These are phyloP conservation scores for Xenopus petersii DNA, from an alignment of 2,797 vertebrate species.

Conservation along the genomic window DNA sequence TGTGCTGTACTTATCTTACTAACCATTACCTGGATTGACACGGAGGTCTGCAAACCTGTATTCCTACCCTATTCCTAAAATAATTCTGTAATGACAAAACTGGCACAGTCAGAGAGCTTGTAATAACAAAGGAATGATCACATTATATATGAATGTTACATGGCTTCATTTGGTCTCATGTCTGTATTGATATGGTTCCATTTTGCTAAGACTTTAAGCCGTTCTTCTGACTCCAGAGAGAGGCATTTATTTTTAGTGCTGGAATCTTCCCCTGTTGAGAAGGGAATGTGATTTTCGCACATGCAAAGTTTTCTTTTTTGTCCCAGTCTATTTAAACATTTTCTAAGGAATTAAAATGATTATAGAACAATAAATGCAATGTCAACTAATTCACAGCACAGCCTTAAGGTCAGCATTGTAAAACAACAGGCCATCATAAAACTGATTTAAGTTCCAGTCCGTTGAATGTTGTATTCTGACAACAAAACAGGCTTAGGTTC, in stretches of 20 bases:
- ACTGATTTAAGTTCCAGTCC: no score
- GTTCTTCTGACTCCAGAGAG: slow-evolving; percentile 81
- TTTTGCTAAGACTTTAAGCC: slow-evolving; percentile 78
- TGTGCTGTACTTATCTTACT: no score
- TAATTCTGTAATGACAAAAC: slow-evolving; percentile 33
- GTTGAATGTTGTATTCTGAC: no score
- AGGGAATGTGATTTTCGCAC: slow-evolving; percentile 65
- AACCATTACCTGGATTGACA: not conserved
- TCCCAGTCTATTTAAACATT: slow-evolving; percentile 7
- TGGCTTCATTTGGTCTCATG: slow-evolving; percentile 74
- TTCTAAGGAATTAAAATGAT: not conserved
- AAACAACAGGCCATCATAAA: no score
- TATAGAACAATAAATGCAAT: not conserved
- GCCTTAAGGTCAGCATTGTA: no score
- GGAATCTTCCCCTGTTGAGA: slow-evolving; percentile 60
- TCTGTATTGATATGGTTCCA: slow-evolving; percentile 81
- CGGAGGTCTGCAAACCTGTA: slow-evolving; percentile 23
- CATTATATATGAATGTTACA: slow-evolving; percentile 64
- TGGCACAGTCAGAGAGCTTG: slow-evolving; percentile 56
- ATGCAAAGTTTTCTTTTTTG: slow-evolving; percentile 51
- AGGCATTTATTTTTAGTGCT: slow-evolving; percentile 83
- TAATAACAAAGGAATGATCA: slow-evolving; percentile 67
- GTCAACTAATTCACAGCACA: no score
- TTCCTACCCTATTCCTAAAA: slow-evolving; percentile 35
- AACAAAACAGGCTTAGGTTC: no score